Evolutionary conservation across 2,113 vertebrate genomes (phyloP).

Genomic region (Myrmophylax atrothorax): DNA sequence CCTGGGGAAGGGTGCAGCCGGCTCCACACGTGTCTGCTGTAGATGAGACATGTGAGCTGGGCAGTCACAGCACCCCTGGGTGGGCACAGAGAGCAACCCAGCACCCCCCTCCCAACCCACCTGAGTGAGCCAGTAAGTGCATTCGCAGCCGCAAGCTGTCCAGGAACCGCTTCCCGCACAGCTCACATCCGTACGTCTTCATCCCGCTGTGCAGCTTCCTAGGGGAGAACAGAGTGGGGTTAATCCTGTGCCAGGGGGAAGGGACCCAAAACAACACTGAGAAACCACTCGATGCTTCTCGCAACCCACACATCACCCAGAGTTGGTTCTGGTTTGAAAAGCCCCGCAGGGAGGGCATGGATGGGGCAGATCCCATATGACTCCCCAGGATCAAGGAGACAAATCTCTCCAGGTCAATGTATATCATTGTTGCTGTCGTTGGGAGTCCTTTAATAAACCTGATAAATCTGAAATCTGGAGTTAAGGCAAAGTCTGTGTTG

Average conservation of each 20-base stretch:
- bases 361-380: fast-evolving
- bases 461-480: neutral
- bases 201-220: slow-evolving; percentile 99
- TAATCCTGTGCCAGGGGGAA: neutral
- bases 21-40: fast-evolving
- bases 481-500: neutral
- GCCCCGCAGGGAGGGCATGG: fast-evolving
- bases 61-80: fast-evolving
- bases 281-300: fast-evolving
- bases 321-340: neutral
- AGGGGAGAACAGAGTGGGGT: slow-evolving; percentile 50
- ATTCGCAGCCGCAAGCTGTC: slow-evolving; percentile 97
- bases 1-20: neutral
- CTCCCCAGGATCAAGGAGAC: neutral
- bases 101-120: slow-evolving; percentile 68
- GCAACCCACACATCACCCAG: fast-evolving
- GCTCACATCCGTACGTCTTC: slow-evolving; percentile 97
- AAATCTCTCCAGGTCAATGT: fast-evolving
- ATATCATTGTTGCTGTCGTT: neutral
- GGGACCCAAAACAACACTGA: fast-evolving
- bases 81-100: neutral
- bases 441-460: neutral
- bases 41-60: fast-evolving
- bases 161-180: slow-evolving; percentile 97
- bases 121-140: slow-evolving; percentile 99